Conservation (phyloP, 2,888 invertebrate species). For the Ophraella communa region DNA sequence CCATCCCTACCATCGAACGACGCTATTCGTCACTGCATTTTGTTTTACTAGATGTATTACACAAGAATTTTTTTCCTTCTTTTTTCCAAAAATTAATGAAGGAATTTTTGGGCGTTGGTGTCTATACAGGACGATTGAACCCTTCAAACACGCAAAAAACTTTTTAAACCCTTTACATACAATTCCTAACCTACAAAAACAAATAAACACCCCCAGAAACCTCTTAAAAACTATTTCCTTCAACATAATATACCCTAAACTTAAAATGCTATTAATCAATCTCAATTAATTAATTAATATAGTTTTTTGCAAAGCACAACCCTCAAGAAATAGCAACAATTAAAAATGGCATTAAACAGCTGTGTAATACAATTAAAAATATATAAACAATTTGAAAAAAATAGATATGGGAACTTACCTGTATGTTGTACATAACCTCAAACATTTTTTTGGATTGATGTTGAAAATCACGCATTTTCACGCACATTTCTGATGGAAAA, state of each 20-base stretch:
- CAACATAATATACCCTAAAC: too few relatives aligned
- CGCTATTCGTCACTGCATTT: slow-evolving; percentile 52
- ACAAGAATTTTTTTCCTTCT: slow-evolving; percentile 38
- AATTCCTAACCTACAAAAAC: neutral
- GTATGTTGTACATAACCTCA: slow-evolving; percentile 18
- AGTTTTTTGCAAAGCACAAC: too few relatives aligned
- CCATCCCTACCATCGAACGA: slow-evolving; percentile 26
- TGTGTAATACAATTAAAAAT: too few relatives aligned
- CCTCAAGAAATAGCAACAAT: too few relatives aligned
- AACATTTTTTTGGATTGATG: neutral
- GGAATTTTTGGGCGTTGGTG: neutral
- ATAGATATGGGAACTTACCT: neutral
- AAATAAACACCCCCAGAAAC: too few relatives aligned
- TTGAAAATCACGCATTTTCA: slow-evolving; percentile 6
- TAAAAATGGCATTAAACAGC: too few relatives aligned
- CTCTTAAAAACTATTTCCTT: neutral
- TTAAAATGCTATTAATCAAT: too few relatives aligned
- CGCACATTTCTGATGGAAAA: slow-evolving; percentile 17
- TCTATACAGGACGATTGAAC: neutral
- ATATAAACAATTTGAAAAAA: too few relatives aligned
- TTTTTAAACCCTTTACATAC: too few relatives aligned
- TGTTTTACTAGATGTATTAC: slow-evolving; percentile 52
- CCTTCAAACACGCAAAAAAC: too few relatives aligned
- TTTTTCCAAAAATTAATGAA: slow-evolving; percentile 7
- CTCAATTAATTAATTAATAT: too few relatives aligned